phyloP scores from a whole-genome alignment of 2,113 vertebrate species.

The Ascaphus truei region DNA sequence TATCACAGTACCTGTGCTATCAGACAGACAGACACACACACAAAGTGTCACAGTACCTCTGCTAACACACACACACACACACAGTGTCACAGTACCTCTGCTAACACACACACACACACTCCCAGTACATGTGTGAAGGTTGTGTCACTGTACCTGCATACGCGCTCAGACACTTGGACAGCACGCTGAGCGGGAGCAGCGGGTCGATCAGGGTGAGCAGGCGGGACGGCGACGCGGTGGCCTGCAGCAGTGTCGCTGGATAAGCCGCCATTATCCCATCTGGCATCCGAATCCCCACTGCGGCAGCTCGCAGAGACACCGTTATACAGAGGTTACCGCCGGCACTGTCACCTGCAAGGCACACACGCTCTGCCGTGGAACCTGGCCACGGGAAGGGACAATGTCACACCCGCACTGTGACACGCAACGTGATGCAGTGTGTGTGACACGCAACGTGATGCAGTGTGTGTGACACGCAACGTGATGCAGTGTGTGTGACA shows the following conservation, averaged over 20 bases:
- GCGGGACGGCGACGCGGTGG: constrained; percentile 82
- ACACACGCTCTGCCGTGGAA: constrained; percentile 80
- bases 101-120: too few relatives aligned
- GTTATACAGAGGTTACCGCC: constrained; percentile 85
- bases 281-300: constrained; percentile 76
- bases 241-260: constrained; percentile 77
- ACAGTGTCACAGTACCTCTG: too few relatives aligned
- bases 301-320: constrained; percentile 74
- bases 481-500: too few relatives aligned
- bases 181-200: constrained; percentile 82
- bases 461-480: background rate
- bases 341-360: constrained; percentile 83
- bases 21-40: too few relatives aligned
- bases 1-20: too few relatives aligned
- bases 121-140: too few relatives aligned
- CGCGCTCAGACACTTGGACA: constrained; percentile 81
- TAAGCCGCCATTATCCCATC: constrained; percentile 82
- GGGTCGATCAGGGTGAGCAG: constrained; percentile 89
- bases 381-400: constrained; percentile 52
- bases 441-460: background rate
- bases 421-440: background rate
- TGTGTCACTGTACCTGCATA: constrained; percentile 87
- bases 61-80: too few relatives aligned
- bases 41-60: too few relatives aligned
- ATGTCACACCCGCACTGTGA: background rate